phyloP scores from a whole-genome alignment of 1,140 invertebrate species.

The Leptopilina boulardi region DNA sequence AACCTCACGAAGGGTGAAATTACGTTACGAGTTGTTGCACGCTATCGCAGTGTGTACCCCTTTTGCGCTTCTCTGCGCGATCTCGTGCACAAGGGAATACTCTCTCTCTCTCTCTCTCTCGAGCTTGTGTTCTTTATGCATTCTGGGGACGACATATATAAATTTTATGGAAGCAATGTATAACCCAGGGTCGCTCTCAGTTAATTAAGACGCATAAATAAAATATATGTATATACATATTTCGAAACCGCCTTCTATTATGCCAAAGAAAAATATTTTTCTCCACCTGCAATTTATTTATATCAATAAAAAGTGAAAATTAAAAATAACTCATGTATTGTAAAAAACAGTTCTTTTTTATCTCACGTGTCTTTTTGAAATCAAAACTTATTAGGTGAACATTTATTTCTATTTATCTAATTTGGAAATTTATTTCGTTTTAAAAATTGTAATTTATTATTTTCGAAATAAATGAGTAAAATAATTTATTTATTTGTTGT shows the following conservation, averaged over 20 bases:
- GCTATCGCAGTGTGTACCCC: slow-evolving; percentile 2
- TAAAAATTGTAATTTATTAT: too few relatives aligned
- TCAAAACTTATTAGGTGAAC: too few relatives aligned
- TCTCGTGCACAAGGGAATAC: background rate
- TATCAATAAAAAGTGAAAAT: too few relatives aligned
- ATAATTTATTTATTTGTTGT: too few relatives aligned
- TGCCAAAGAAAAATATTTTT: background rate
- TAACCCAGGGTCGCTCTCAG: background rate
- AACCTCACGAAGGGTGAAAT: slow-evolving; percentile 6
- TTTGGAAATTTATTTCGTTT: too few relatives aligned
- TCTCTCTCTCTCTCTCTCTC: too few relatives aligned
- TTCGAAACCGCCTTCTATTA: background rate
- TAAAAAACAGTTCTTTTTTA: background rate
- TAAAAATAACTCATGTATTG: too few relatives aligned
- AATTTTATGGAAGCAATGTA: slow-evolving; percentile 8
- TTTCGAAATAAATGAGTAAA: too few relatives aligned
- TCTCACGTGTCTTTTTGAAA: too few relatives aligned
- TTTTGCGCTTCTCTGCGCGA: background rate
- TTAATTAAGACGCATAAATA: slow-evolving; percentile 5
- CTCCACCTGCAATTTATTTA: background rate
- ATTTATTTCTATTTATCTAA: too few relatives aligned
- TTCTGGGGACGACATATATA: slow-evolving; percentile 1
- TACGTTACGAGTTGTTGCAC: background rate
- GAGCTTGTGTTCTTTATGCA: slow-evolving; percentile 18
- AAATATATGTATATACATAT: background rate